Evolutionary conservation across 2,797 vertebrate genomes (phyloP).

Genomic region (Sebastiscus albofasciatus): DNA sequence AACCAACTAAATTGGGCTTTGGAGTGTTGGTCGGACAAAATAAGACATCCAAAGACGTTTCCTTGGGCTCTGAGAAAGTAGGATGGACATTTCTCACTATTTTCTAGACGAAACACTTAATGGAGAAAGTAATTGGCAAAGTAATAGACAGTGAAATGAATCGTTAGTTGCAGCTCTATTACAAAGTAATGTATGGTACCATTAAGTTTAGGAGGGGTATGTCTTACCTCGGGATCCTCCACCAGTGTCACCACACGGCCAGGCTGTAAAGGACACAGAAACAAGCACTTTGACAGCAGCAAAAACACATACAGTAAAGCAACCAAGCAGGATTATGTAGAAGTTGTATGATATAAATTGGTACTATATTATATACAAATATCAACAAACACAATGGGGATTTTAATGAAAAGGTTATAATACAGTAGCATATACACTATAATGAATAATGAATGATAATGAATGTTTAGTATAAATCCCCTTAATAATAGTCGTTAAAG

Average conservation of each 20-base stretch:
- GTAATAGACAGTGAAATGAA: neutral
- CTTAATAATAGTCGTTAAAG: neutral
- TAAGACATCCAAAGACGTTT: neutral
- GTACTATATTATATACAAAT: neutral
- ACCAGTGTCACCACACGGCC: slow-evolving; percentile 97
- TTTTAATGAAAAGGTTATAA: neutral
- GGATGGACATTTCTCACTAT: neutral
- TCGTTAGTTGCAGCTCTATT: neutral
- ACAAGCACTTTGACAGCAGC: neutral
- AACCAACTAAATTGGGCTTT: neutral
- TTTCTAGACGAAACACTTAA: neutral
- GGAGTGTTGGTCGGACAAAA: neutral
- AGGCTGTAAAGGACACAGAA: slow-evolving; percentile 83
- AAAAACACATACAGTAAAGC: neutral
- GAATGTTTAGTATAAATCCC: neutral
- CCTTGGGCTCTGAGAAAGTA: neutral
- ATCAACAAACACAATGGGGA: neutral
- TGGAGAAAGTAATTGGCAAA: neutral
- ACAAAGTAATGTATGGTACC: neutral
- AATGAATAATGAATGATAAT: neutral
- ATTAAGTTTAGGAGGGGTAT: neutral
- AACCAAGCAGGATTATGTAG: neutral
- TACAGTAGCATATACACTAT: neutral
- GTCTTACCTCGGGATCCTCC: slow-evolving; percentile 92
- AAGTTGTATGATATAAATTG: neutral